Conservation (phyloP, 1,140 invertebrate species). For the Schlechtendalia chinensis region DNA sequence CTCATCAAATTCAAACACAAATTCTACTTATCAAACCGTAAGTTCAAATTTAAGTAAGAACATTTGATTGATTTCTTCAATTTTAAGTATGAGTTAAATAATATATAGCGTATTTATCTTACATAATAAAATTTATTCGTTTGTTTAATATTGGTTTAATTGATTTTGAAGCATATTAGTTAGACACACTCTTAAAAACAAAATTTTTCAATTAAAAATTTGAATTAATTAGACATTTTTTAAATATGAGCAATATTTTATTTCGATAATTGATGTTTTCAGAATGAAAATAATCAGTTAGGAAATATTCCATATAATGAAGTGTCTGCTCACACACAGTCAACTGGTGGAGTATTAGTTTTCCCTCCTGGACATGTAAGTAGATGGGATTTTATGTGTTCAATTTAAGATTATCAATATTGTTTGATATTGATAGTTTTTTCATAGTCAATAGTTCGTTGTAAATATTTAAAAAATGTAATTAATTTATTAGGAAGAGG, state of each 20-base stretch:
- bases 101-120: no score
- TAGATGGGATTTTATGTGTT: conserved; percentile 22
- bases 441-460: no score
- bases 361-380: conserved; percentile 53
- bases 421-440: no score
- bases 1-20: conserved; percentile 51
- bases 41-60: conserved; percentile 5
- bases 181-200: no score
- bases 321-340: conserved; percentile 57
- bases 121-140: not conserved
- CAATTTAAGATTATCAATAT: not conserved
- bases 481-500: no score
- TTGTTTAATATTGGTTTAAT: not conserved
- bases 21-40: conserved; percentile 43
- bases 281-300: conserved; percentile 73
- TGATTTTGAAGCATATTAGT: no score
- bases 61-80: not conserved
- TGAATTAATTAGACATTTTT: not conserved
- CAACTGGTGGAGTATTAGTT: conserved; percentile 52
- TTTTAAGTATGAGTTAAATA: not conserved
- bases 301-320: conserved; percentile 72
- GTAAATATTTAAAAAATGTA: no score
- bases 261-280: conserved; percentile 49
- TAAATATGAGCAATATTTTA: not conserved
- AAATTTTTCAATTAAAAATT: no score